Conservation (phyloP, 1,140 invertebrate species). For the Orussus abietinus region DNA sequence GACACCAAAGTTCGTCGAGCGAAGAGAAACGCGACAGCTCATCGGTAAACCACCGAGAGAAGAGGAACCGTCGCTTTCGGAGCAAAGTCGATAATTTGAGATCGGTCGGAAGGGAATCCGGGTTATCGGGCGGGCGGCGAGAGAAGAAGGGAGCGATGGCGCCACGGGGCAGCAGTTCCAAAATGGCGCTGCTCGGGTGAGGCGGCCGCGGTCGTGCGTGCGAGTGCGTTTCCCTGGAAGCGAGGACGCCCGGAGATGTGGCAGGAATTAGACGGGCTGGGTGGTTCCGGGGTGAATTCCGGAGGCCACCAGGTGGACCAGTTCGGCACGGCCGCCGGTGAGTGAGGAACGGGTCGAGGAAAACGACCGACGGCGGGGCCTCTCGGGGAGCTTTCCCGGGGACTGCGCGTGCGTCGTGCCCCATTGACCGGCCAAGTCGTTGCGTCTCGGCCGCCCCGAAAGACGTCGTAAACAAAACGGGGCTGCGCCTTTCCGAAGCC, state of each 20-base stretch:
- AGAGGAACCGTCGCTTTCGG: too few species aligned
- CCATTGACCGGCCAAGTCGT: too few species aligned
- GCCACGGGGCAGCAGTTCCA: too few species aligned
- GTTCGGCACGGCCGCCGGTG: constrained; percentile 40
- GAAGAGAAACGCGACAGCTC: too few species aligned
- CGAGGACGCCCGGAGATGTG: constrained; percentile 42
- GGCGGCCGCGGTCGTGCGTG: constrained; percentile 31
- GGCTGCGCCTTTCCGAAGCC: not conserved
- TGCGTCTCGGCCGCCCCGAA: constrained; percentile 8
- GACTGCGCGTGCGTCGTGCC: constrained; percentile 12
- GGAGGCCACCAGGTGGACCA: constrained; percentile 45
- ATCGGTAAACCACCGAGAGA: too few species aligned
- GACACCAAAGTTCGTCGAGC: too few species aligned
- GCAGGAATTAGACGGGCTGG: constrained; percentile 45
- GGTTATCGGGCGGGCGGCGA: too few species aligned
- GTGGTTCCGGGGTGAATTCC: constrained; percentile 40
- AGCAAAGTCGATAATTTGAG: too few species aligned
- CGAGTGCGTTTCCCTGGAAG: constrained; percentile 29
- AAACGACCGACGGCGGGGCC: not conserved
- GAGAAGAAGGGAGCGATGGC: too few species aligned
- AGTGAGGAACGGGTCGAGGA: constrained; percentile 31
- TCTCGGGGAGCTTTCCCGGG: not conserved
- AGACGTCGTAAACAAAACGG: constrained; percentile 26
- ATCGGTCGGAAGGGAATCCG: too few species aligned
- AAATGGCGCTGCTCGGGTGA: constrained; percentile 48